Percentiles rank a stretch among this genome's conserved stretches.
These are phyloP conservation scores for Leptobrachium leishanense DNA, from an alignment of 2,113 vertebrate genomes.

Conservation along the genomic window DNA sequence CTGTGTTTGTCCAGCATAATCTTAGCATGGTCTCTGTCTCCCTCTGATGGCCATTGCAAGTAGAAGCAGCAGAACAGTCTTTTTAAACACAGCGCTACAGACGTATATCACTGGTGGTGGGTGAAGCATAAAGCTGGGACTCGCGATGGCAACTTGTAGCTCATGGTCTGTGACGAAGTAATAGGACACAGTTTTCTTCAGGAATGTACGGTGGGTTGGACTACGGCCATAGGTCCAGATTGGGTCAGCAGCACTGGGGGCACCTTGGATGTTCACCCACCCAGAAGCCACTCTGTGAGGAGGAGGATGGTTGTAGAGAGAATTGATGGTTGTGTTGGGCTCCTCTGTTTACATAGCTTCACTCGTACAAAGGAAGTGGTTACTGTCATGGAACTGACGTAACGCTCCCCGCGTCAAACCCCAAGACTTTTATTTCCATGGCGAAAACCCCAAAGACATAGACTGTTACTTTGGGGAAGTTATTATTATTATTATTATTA, in stretches of 20 bases:
- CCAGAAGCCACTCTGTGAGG: conserved; percentile 11
- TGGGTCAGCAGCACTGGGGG: conserved; percentile 1
- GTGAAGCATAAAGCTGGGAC: background rate
- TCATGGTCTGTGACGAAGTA: conserved; percentile 11
- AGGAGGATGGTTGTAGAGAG: conserved; percentile 1
- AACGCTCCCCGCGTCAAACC: no score
- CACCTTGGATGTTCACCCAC: conserved; percentile 4
- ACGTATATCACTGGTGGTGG: background rate
- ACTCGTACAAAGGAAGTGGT: background rate
- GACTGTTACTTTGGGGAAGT: no score
- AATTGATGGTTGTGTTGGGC: conserved; percentile 23
- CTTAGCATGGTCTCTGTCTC: no score
- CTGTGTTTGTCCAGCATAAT: no score
- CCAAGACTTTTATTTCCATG: no score
- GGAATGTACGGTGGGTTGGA: conserved; percentile 8
- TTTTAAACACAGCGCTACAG: no score
- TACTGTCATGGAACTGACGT: no score
- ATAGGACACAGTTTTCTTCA: conserved; percentile 33
- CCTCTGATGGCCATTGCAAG: no score
- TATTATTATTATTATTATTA: no score
- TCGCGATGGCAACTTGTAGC: background rate
- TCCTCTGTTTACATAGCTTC: conserved; percentile 19
- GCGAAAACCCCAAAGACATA: no score
- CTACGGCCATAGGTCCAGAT: conserved; percentile 34
- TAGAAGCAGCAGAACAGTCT: no score